These are phyloP conservation scores for Eulemur rubriventer DNA, from an alignment of 2,797 vertebrate genomes.

Conservation along the genomic window DNA sequence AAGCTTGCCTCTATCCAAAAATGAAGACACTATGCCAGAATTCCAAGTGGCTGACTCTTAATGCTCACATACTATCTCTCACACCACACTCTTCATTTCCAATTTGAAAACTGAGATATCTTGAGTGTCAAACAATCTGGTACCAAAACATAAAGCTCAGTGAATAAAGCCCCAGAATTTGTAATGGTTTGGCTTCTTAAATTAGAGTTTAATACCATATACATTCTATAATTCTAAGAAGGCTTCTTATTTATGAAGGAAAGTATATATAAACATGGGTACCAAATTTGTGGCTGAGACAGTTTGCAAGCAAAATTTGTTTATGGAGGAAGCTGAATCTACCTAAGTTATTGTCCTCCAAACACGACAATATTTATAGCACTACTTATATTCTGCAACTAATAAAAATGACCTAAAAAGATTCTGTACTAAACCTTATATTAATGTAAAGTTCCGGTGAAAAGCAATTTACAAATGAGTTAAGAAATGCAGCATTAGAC, in stretches of 20 bases:
- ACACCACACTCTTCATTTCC: not conserved
- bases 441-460: slow-evolving; percentile 26
- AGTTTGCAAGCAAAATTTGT: slow-evolving; percentile 60
- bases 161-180: slow-evolving; percentile 41
- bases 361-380: slow-evolving; percentile 61
- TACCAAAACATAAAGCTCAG: not conserved
- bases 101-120: not conserved
- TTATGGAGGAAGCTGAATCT: slow-evolving; percentile 26
- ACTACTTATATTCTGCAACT: slow-evolving; percentile 17
- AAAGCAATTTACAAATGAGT: slow-evolving; percentile 39
- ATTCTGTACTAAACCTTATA: not conserved
- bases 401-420: slow-evolving; percentile 72
- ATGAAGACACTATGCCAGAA: not conserved
- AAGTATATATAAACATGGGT: not conserved
- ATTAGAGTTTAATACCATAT: slow-evolving; percentile 17
- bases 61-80: not conserved
- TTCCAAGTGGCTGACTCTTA: not conserved
- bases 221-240: slow-evolving; percentile 12
- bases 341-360: slow-evolving; percentile 59
- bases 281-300: slow-evolving; percentile 10
- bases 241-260: slow-evolving; percentile 55
- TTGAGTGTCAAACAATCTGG: not conserved
- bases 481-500: slow-evolving; percentile 25
- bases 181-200: slow-evolving; percentile 4
- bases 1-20: not conserved